Percentiles rank a stretch among this genome's conserved stretches.
These are phyloP conservation scores for Aelia acuminata DNA, from an alignment of 2,888 invertebrate genomes.

Conservation along the genomic window DNA sequence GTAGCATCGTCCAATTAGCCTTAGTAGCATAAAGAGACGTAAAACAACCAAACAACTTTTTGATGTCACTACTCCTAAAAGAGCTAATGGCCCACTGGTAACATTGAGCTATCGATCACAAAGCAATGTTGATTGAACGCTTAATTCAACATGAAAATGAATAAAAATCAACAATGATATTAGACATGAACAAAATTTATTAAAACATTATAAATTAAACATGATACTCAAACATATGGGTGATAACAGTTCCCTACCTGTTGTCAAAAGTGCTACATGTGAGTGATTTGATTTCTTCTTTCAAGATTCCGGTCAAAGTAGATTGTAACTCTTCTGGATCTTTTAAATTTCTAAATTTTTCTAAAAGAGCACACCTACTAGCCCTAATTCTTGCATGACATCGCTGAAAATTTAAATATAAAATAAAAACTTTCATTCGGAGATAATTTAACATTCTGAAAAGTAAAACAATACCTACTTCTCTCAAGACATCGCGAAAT, in stretches of 20 bases:
- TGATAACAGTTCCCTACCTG: not conserved
- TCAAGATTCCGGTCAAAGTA: conserved; percentile 68
- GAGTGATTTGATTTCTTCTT: conserved; percentile 68
- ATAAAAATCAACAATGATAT: not conserved
- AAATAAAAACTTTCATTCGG: not conserved
- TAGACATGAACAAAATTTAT: not conserved
- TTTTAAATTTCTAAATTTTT: conserved; percentile 67
- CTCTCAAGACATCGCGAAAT: conserved; percentile 69
- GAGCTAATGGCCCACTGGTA: no score
- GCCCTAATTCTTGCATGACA: conserved; percentile 62
- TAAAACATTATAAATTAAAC: not conserved
- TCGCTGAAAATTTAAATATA: conserved; percentile 55
- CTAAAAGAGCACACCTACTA: conserved; percentile 66
- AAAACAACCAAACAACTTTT: no score
- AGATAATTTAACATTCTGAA: not conserved
- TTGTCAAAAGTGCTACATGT: conserved; percentile 33
- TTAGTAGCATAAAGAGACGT: no score
- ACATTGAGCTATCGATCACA: no score
- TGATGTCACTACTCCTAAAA: no score
- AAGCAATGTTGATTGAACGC: not conserved
- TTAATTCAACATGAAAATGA: not conserved
- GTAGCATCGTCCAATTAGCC: no score
- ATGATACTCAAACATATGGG: not conserved
- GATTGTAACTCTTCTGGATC: conserved; percentile 66
- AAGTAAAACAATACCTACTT: conserved; percentile 68